A percentile compares a stretch with the other conserved stretches of the same genome.
Evolutionary conservation across 1,140 invertebrate genomes (phyloP).

Genomic region (Thaumetopoea pityocampa): DNA sequence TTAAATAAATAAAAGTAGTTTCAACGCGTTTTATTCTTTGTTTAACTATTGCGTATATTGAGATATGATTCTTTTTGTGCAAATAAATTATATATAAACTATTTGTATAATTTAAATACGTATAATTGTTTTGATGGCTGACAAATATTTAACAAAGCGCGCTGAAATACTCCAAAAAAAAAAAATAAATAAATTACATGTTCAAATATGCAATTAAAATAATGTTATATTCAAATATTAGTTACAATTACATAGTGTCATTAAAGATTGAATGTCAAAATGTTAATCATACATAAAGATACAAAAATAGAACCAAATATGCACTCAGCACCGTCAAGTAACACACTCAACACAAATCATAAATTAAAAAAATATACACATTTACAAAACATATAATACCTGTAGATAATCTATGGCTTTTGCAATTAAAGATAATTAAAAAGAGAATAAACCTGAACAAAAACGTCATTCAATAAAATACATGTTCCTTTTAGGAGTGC

Average conservation of each 20-base stretch:
- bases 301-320: constrained; percentile 43
- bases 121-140: too few species aligned
- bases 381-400: constrained; percentile 39
- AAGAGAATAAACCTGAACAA: not conserved
- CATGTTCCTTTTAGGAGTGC: too few species aligned
- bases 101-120: too few species aligned
- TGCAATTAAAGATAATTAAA: not conserved
- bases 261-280: constrained; percentile 7
- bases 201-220: constrained; percentile 14
- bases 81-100: too few species aligned
- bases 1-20: too few species aligned
- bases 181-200: constrained; percentile 4
- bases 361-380: constrained; percentile 54
- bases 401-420: constrained; percentile 5
- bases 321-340: constrained; percentile 54
- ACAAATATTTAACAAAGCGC: constrained; percentile 7
- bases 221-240: too few species aligned
- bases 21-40: too few species aligned
- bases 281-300: constrained; percentile 23
- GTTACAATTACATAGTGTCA: constrained; percentile 21
- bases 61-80: too few species aligned
- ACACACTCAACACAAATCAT: constrained; percentile 37
- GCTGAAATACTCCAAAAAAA: constrained; percentile 4
- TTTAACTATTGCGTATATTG: too few species aligned
- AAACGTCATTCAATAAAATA: too few species aligned